phyloP scores from a whole-genome alignment of 2,888 invertebrate genomes.

The Dorcus parallelipipedus region DNA sequence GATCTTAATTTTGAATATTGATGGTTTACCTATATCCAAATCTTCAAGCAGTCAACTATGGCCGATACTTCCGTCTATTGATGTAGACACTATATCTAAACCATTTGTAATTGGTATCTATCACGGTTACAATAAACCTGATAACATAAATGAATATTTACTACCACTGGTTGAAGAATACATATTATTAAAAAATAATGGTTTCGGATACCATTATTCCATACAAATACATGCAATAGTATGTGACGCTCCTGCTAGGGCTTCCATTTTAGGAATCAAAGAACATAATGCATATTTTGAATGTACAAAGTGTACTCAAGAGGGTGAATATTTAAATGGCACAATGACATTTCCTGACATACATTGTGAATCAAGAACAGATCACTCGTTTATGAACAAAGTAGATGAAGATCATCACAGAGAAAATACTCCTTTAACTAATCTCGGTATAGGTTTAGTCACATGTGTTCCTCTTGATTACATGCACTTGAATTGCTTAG shows the following conservation, averaged over 20 bases:
- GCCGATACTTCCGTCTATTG: constrained; percentile 11
- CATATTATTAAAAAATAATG: not conserved
- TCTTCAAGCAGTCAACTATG: constrained; percentile 14
- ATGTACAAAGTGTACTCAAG: constrained; percentile 28
- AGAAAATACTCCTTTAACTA: constrained; percentile 22
- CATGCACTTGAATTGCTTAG: constrained; percentile 31
- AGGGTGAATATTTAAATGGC: constrained; percentile 25
- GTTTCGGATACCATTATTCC: not conserved
- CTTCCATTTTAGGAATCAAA: constrained; percentile 28
- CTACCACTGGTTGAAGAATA: constrained; percentile 1
- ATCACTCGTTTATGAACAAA: constrained; percentile 24
- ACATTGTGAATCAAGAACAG: constrained; percentile 23
- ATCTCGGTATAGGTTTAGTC: constrained; percentile 27
- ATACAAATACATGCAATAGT: constrained; percentile 20
- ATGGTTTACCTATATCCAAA: constrained; percentile 14
- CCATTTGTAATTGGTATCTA: constrained; percentile 13
- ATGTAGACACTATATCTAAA: not conserved
- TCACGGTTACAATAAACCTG: constrained; percentile 8
- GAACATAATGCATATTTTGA: constrained; percentile 28
- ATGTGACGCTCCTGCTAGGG: constrained; percentile 31
- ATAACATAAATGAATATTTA: constrained; percentile 8
- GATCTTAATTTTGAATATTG: constrained; percentile 8
- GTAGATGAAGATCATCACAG: constrained; percentile 28
- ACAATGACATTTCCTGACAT: constrained; percentile 24
- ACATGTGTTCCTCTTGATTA: constrained; percentile 28